Percentiles rank a stretch among this genome's conserved stretches.
Conservation (phyloP, 2,888 invertebrate species). For the Drosophila algonquin region DNA sequence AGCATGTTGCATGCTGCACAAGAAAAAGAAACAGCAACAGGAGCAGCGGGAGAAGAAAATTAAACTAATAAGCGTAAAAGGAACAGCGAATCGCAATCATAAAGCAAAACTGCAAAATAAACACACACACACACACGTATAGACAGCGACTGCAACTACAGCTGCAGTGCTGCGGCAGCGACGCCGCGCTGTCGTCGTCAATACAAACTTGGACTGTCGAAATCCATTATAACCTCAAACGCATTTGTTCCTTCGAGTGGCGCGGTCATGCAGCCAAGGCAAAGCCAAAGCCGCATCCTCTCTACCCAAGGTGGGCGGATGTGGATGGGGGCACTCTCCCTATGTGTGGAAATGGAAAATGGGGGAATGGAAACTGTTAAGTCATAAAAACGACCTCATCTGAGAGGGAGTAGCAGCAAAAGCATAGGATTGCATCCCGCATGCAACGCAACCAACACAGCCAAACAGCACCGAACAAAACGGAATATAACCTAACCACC, state of each 20-base stretch:
- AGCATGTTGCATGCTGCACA: conserved; percentile 72
- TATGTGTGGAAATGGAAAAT: not conserved
- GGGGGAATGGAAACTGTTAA: not conserved
- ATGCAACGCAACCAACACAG: not conserved
- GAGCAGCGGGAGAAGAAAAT: conserved; percentile 63
- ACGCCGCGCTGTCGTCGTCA: conserved; percentile 39
- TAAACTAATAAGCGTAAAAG: conserved; percentile 76
- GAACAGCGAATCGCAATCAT: conserved; percentile 65
- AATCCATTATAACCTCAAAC: conserved; percentile 82
- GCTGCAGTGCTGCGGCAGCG: conserved; percentile 33
- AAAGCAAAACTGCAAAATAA: conserved; percentile 56
- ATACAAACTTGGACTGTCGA: conserved; percentile 76
- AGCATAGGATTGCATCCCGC: not conserved
- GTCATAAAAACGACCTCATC: not conserved
- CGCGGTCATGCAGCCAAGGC: conserved; percentile 48
- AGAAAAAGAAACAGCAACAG: conserved; percentile 43
- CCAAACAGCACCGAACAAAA: conserved; percentile 25
- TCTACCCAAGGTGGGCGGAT: not conserved
- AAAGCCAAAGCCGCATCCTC: not conserved
- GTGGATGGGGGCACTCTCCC: not conserved
- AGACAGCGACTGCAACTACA: not conserved
- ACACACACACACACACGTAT: not conserved
- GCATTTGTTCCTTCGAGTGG: conserved; percentile 80
- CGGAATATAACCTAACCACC: conserved; percentile 39
- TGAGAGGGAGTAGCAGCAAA: not conserved